Evolutionary conservation across 2,888 invertebrate species (phyloP).

Genomic region (Epinotia nisella): DNA sequence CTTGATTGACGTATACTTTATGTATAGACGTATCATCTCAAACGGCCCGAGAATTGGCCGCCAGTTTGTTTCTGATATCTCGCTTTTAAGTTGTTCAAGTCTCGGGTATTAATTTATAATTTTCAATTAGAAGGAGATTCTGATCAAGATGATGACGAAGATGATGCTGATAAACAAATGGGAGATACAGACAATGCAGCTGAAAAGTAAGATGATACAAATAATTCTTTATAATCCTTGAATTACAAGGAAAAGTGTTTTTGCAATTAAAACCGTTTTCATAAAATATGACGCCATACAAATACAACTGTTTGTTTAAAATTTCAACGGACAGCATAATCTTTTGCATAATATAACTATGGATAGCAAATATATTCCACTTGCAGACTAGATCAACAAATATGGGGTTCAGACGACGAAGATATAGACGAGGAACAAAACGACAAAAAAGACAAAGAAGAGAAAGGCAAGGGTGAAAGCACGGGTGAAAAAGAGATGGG

Average conservation of each 20-base stretch:
- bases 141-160: slow-evolving; percentile 87
- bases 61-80: no score
- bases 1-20: no score
- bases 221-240: not conserved
- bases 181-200: slow-evolving; percentile 96
- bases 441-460: slow-evolving; percentile 84
- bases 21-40: no score
- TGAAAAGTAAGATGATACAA: slow-evolving; percentile 86
- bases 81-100: no score
- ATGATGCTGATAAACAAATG: slow-evolving; percentile 97
- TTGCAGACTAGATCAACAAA: slow-evolving; percentile 88
- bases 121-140: slow-evolving; percentile 79
- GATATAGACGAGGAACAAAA: slow-evolving; percentile 84
- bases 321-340: no score
- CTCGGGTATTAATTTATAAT: not conserved
- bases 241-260: not conserved
- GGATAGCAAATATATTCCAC: no score
- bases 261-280: no score
- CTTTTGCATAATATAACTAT: no score
- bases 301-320: no score
- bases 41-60: no score
- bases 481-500: slow-evolving; percentile 89
- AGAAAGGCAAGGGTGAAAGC: slow-evolving; percentile 86
- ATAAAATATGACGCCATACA: no score
- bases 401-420: slow-evolving; percentile 94